These are phyloP conservation scores for Orthosia gothica DNA, from an alignment of 2,888 invertebrate species.

Conservation along the genomic window DNA sequence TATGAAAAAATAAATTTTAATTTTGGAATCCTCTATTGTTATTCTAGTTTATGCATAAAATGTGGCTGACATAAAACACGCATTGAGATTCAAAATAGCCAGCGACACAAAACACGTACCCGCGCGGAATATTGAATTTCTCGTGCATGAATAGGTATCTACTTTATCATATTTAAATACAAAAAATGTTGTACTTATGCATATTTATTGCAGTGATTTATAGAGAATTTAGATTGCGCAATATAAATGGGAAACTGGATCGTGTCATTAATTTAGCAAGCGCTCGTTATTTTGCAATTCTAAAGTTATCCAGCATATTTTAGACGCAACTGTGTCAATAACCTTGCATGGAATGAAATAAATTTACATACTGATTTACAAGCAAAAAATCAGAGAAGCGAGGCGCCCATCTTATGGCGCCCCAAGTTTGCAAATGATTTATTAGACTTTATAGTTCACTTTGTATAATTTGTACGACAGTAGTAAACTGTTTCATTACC, in stretches of 20 bases:
- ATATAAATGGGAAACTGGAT: slow-evolving; percentile 80
- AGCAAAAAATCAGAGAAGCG: slow-evolving; percentile 77
- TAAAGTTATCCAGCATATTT: slow-evolving; percentile 80
- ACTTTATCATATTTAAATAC: slow-evolving; percentile 72
- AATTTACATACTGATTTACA: slow-evolving; percentile 84
- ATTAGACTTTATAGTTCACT: slow-evolving; percentile 52
- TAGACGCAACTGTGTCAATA: slow-evolving; percentile 87
- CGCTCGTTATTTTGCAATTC: slow-evolving; percentile 83
- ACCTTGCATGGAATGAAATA: slow-evolving; percentile 85
- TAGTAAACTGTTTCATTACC: slow-evolving; percentile 41
- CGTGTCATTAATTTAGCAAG: slow-evolving; percentile 82
- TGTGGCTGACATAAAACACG: slow-evolving; percentile 72
- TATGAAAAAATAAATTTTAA: slow-evolving; percentile 57
- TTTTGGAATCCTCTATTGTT: slow-evolving; percentile 64
- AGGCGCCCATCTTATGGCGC: slow-evolving; percentile 70
- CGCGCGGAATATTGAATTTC: slow-evolving; percentile 76
- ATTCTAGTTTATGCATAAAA: slow-evolving; percentile 71
- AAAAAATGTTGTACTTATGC: slow-evolving; percentile 58
- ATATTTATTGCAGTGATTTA: slow-evolving; percentile 75
- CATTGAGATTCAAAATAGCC: slow-evolving; percentile 79
- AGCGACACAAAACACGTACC: slow-evolving; percentile 71
- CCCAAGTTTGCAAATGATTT: slow-evolving; percentile 74
- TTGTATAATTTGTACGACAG: slow-evolving; percentile 15
- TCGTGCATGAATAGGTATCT: slow-evolving; percentile 50
- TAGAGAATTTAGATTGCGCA: slow-evolving; percentile 73